Percentiles rank a stretch among this genome's conserved stretches.
Conservation (phyloP, 2,797 vertebrate genomes). For the Sandelia bainsii region DNA sequence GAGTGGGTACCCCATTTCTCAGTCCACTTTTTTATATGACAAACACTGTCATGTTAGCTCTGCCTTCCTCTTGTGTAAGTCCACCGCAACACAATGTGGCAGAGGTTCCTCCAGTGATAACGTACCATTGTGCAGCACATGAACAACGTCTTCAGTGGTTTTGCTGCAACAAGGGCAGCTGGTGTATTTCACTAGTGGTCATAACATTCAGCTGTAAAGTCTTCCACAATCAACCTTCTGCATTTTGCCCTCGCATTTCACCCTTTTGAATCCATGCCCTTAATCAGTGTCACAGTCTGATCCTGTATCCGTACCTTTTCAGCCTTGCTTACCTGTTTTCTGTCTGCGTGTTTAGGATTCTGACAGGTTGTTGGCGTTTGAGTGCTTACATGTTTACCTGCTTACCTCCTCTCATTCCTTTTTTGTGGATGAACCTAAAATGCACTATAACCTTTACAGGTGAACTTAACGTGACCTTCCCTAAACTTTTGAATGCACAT, state of each 20-base stretch:
- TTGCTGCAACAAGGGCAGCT: neutral
- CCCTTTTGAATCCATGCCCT: neutral
- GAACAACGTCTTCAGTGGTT: slow-evolving; percentile 36
- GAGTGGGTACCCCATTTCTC: slow-evolving; percentile 12
- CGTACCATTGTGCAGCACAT: slow-evolving; percentile 22
- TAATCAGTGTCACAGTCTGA: neutral
- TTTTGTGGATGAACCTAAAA: too few species aligned
- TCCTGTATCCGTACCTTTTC: neutral
- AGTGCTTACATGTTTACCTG: too few species aligned
- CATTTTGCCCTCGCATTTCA: neutral
- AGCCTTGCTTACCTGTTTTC: neutral
- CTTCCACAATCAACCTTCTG: too few species aligned
- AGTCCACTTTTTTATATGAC: slow-evolving; percentile 1
- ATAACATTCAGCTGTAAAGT: too few species aligned
- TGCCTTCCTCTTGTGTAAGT: slow-evolving; percentile 4
- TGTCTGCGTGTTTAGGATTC: too few species aligned
- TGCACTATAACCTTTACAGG: too few species aligned
- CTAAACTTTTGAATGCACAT: too few species aligned
- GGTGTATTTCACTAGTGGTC: neutral
- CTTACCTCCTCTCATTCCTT: too few species aligned
- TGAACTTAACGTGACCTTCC: too few species aligned
- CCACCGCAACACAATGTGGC: slow-evolving; percentile 1
- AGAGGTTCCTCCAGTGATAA: slow-evolving; percentile 15
- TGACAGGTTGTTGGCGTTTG: too few species aligned
- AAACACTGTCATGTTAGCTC: neutral